Evolutionary conservation across 2,888 invertebrate genomes (phyloP).

Genomic region (Pocota personata): DNA sequence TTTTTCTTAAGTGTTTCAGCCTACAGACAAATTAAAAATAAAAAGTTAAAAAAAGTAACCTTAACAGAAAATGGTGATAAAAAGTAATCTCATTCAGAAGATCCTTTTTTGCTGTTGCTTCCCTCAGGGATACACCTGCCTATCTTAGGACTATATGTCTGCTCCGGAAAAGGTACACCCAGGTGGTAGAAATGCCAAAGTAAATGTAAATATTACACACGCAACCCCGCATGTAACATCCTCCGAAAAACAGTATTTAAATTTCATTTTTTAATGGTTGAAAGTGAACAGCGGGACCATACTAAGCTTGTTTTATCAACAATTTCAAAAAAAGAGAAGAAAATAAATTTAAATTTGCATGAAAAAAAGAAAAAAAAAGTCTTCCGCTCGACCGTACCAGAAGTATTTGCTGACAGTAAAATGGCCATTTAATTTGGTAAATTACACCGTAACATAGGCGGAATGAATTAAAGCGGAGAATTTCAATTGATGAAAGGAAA

Average conservation of each 20-base stretch:
- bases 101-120: neutral
- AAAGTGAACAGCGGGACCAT: neutral
- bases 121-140: neutral
- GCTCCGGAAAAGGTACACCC: neutral
- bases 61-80: conserved; percentile 3
- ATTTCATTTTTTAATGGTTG: conserved; percentile 30
- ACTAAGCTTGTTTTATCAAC: neutral
- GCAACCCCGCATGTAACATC: neutral
- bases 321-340: neutral
- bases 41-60: conserved; percentile 8
- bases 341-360: conserved; percentile 13
- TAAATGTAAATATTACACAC: conserved; percentile 25
- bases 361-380: neutral
- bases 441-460: conserved; percentile 13
- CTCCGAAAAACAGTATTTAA: conserved; percentile 25
- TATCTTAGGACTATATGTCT: neutral
- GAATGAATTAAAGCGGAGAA: conserved; percentile 37
- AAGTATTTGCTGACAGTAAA: conserved; percentile 1
- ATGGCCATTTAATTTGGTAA: conserved; percentile 43
- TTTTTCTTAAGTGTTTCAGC: neutral
- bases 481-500: conserved; percentile 24
- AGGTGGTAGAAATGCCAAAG: conserved; percentile 19
- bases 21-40: conserved; percentile 24
- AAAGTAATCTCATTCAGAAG: conserved; percentile 22
- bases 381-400: conserved; percentile 6